phyloP scores from a whole-genome alignment of 2,113 vertebrate genomes.

The Anarhynchus alexandrinus region DNA sequence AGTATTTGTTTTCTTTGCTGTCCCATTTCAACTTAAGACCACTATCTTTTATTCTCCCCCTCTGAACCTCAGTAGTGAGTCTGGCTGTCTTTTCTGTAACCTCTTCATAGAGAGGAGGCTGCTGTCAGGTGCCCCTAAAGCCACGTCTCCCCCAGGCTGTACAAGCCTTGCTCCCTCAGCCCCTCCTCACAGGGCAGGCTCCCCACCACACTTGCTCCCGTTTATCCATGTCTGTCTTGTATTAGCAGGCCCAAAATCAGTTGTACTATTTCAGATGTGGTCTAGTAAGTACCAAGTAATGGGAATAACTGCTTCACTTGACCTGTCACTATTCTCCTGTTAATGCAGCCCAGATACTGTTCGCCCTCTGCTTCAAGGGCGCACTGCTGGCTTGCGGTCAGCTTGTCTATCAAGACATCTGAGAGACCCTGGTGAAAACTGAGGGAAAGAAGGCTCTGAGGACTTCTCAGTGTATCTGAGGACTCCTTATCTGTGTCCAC shows the following conservation, averaged over 20 bases:
- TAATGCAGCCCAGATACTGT: neutral
- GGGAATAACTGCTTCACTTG: neutral
- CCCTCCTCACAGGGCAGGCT: accelerated
- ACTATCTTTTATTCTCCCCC: neutral
- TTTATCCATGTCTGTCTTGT: neutral
- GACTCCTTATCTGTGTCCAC: neutral
- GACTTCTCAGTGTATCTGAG: neutral
- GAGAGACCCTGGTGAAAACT: neutral
- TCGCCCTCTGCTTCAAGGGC: neutral
- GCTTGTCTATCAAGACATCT: neutral
- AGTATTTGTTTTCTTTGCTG: neutral
- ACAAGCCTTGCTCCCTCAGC: neutral
- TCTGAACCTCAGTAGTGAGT: neutral
- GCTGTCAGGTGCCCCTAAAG: neutral
- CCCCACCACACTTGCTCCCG: neutral
- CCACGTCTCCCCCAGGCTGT: neutral
- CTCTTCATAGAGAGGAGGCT: neutral
- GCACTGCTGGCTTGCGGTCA: neutral
- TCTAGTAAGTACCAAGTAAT: neutral
- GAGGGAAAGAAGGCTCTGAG: neutral
- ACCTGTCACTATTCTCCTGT: neutral
- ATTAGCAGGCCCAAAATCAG: neutral
- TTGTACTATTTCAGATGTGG: neutral
- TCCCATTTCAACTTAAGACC: neutral
- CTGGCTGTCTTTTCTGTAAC: neutral